A percentile compares a stretch with the other conserved stretches of the same genome.
These are phyloP conservation scores for Diadegma fenestrale DNA, from an alignment of 2,888 invertebrate genomes.

Conservation along the genomic window DNA sequence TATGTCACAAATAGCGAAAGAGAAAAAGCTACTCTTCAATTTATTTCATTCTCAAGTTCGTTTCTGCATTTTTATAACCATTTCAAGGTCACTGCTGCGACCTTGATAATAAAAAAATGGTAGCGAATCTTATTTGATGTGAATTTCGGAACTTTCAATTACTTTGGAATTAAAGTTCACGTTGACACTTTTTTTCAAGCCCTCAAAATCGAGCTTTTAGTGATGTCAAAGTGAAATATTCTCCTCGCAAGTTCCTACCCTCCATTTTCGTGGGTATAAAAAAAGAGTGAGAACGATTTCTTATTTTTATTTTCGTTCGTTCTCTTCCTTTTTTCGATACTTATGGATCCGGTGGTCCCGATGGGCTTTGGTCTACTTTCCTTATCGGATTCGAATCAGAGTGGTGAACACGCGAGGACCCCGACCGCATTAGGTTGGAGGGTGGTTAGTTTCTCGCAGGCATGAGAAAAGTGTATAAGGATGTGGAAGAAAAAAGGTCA, in stretches of 20 bases:
- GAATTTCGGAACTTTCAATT: too few relatives aligned
- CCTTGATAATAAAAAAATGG: not conserved
- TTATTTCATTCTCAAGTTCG: conserved; percentile 19
- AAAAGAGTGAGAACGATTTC: conserved; percentile 1
- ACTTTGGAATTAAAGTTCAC: too few relatives aligned
- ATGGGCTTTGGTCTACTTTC: conserved; percentile 65
- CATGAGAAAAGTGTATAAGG: conserved; percentile 22
- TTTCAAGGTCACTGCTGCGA: not conserved
- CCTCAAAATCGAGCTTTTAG: not conserved
- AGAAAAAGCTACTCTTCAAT: conserved; percentile 1
- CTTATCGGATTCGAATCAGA: conserved; percentile 68
- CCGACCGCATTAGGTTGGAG: conserved; percentile 56
- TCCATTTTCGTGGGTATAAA: not conserved
- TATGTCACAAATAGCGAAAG: not conserved
- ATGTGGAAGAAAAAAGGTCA: not conserved
- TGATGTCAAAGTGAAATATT: not conserved
- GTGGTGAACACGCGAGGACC: conserved; percentile 65
- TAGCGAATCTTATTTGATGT: not conserved
- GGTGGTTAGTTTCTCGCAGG: conserved; percentile 57
- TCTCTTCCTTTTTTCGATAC: conserved; percentile 11
- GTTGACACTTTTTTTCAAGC: too few relatives aligned
- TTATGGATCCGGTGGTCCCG: conserved; percentile 58
- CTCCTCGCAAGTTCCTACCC: not conserved
- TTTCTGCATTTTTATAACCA: not conserved
- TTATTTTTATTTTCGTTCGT: conserved; percentile 3